phyloP scores from a whole-genome alignment of 2,888 invertebrate species.

The Lycocerus yunnanus region DNA sequence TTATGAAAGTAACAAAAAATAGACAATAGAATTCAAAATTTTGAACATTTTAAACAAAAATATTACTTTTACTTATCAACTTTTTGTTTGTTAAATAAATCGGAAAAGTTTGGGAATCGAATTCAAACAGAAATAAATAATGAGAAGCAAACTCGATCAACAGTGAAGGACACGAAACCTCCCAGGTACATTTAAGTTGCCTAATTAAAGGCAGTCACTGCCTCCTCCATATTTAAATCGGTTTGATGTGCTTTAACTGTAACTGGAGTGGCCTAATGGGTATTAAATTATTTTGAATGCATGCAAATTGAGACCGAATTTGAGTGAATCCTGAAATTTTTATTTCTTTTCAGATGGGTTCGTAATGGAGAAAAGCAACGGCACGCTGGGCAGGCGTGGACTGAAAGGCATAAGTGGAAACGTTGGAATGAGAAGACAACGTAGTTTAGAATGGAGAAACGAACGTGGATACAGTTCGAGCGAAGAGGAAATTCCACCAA shows the following conservation, averaged over 20 bases:
- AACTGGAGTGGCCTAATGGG: not conserved
- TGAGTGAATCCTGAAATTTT: not conserved
- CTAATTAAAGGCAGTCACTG: not conserved
- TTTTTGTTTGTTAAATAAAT: too few species aligned
- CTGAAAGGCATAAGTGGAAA: constrained; percentile 42
- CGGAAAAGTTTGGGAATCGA: too few species aligned
- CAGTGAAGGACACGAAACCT: not conserved
- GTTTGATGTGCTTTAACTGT: not conserved
- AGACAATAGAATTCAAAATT: too few species aligned
- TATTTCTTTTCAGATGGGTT: constrained; percentile 47
- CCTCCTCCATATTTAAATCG: not conserved
- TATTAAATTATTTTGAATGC: not conserved
- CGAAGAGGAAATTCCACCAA: constrained; percentile 58
- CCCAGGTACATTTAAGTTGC: not conserved
- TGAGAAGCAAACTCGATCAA: not conserved
- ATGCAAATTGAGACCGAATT: not conserved
- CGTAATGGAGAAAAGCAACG: constrained; percentile 49
- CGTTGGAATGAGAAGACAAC: constrained; percentile 58
- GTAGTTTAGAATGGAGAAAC: constrained; percentile 63
- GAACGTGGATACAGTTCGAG: constrained; percentile 61
- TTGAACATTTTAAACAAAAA: too few species aligned
- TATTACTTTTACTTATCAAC: too few species aligned
- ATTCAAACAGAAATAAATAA: not conserved
- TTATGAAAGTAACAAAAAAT: too few species aligned
- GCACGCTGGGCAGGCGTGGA: constrained; percentile 52